Percentiles rank a stretch among this genome's conserved stretches.
These are phyloP conservation scores for Oncorhynchus masou DNA, from an alignment of 2,113 vertebrate species.

Conservation along the genomic window DNA sequence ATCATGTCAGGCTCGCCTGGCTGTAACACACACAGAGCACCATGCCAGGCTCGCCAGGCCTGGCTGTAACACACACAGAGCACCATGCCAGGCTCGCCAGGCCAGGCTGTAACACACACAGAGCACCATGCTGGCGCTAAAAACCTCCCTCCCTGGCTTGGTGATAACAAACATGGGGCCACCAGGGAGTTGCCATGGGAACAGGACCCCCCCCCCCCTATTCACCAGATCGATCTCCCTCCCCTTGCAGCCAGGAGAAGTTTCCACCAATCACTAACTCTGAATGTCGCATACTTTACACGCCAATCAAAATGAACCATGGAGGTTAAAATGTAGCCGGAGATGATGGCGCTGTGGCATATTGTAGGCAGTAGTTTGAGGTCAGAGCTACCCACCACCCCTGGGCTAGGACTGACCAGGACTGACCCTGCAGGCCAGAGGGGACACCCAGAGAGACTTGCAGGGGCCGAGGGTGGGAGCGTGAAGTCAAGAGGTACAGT, in stretches of 20 bases:
- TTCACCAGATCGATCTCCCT: not conserved
- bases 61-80: not conserved
- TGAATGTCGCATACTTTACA: not conserved
- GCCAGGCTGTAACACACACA: not conserved
- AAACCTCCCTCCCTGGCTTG: too few relatives aligned
- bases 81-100: not conserved
- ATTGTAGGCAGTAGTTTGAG: too few relatives aligned
- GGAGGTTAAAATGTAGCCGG: not conserved
- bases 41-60: not conserved
- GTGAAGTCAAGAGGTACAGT: not conserved
- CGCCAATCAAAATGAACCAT: not conserved
- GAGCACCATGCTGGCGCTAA: not conserved
- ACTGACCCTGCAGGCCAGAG: not conserved
- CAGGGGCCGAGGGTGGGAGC: not conserved
- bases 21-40: too few relatives aligned
- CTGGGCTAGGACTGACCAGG: too few relatives aligned
- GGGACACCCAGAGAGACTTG: not conserved
- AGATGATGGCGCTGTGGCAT: not conserved
- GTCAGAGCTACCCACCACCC: too few relatives aligned
- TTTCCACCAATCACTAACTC: slow-evolving; percentile 14
- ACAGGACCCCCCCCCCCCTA: too few relatives aligned
- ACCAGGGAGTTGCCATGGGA: too few relatives aligned
- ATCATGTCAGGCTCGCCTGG: not conserved
- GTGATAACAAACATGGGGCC: too few relatives aligned
- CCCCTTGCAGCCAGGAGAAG: too few relatives aligned